Evolutionary conservation across 2,113 vertebrate genomes (phyloP).

Genomic region (Cynocephalus volans): DNA sequence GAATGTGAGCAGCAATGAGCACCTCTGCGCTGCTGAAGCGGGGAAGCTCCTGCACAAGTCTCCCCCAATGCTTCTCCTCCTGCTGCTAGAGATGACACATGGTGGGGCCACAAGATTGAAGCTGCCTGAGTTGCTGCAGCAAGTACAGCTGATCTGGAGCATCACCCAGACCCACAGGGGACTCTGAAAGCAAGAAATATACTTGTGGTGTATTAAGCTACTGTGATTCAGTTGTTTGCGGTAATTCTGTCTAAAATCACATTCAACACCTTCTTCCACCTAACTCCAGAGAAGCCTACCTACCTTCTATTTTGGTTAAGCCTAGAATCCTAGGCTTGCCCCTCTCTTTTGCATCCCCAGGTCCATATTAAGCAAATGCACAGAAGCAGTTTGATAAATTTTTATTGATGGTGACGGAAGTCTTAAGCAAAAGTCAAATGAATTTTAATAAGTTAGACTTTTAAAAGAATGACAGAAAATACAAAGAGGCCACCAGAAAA

Average conservation of each 20-base stretch:
- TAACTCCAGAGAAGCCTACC: background rate
- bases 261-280: background rate
- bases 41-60: background rate
- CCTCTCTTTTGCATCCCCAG: background rate
- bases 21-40: background rate
- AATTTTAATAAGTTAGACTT: conserved; percentile 40
- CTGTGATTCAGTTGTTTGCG: background rate
- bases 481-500: background rate
- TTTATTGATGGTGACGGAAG: background rate
- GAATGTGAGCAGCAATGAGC: background rate
- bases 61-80: background rate
- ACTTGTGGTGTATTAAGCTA: background rate
- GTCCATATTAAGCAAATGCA: background rate
- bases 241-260: background rate
- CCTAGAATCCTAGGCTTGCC: background rate
- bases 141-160: background rate
- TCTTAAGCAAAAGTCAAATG: conserved; percentile 16
- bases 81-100: background rate
- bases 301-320: background rate
- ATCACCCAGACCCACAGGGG: background rate
- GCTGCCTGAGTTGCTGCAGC: background rate
- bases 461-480: conserved; percentile 17
- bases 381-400: background rate
- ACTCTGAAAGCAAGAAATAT: background rate
- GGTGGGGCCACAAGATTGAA: background rate